A percentile compares a stretch with the other conserved stretches of the same genome.
Conservation (phyloP, 2,797 vertebrate species). For the Clarias platycephalus region DNA sequence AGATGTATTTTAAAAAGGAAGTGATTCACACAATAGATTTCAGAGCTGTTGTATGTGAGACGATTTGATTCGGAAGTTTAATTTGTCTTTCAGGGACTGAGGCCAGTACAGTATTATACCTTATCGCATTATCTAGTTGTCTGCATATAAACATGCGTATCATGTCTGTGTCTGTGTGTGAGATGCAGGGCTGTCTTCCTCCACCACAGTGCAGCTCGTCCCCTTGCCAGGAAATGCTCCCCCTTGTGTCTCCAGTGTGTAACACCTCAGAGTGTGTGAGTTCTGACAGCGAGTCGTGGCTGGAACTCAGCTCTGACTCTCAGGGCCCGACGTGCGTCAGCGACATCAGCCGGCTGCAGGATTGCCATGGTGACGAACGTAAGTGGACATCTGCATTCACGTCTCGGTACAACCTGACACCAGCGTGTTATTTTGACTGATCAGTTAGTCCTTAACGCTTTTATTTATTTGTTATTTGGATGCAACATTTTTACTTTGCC, state of each 20-base stretch:
- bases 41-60: neutral
- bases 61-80: neutral
- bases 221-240: conserved; percentile 28
- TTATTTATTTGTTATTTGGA: too few species aligned
- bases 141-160: neutral
- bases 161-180: neutral
- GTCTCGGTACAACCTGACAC: neutral
- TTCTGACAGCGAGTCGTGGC: conserved; percentile 52
- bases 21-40: neutral
- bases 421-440: neutral
- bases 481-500: too few species aligned
- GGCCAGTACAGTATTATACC: neutral
- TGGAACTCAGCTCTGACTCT: conserved; percentile 43
- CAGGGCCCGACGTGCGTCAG: neutral
- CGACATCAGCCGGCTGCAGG: conserved; percentile 31
- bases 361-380: conserved; percentile 44
- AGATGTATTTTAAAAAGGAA: neutral
- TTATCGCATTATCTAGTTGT: neutral
- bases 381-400: conserved; percentile 14
- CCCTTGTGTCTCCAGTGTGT: conserved; percentile 30
- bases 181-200: conserved; percentile 44
- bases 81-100: neutral
- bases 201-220: conserved; percentile 50
- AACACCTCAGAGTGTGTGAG: conserved; percentile 37
- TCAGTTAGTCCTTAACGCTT: neutral